Conservation (phyloP, 2,888 invertebrate species). For the Ichneumoninae sp. region DNA sequence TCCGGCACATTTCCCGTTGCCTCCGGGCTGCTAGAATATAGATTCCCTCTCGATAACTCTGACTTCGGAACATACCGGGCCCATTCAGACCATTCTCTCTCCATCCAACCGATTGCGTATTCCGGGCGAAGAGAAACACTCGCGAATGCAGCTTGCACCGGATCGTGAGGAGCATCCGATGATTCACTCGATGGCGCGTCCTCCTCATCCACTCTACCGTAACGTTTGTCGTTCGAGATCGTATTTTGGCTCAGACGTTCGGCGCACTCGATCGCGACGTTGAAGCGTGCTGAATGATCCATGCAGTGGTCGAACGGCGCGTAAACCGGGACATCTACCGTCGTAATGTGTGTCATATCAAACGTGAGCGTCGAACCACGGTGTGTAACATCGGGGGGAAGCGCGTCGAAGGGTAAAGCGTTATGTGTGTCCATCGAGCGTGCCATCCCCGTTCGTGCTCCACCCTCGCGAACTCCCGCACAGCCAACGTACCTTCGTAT, state of each 20-base stretch:
- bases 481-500: constrained; percentile 1
- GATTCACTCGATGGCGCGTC: neutral
- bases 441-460: constrained; percentile 29
- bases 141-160: constrained; percentile 12
- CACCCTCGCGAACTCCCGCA: neutral
- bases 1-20: constrained; percentile 24
- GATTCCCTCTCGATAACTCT: neutral
- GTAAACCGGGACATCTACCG: constrained; percentile 1
- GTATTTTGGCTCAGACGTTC: constrained; percentile 25
- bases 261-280: constrained; percentile 1
- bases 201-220: neutral
- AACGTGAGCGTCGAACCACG: constrained; percentile 28
- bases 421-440: constrained; percentile 25
- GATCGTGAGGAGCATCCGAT: constrained; percentile 45
- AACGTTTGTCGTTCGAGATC: neutral
- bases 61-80: neutral
- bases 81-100: neutral
- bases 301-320: constrained; percentile 28
- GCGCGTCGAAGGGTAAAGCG: neutral
- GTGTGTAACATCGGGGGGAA: constrained; percentile 32
- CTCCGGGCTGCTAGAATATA: neutral
- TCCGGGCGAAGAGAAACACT: constrained; percentile 14
- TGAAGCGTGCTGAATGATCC: constrained; percentile 37
- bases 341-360: neutral
- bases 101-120: constrained; percentile 28